phyloP scores from a whole-genome alignment of 2,113 vertebrate genomes.

The Cyprinodon tularosa region DNA sequence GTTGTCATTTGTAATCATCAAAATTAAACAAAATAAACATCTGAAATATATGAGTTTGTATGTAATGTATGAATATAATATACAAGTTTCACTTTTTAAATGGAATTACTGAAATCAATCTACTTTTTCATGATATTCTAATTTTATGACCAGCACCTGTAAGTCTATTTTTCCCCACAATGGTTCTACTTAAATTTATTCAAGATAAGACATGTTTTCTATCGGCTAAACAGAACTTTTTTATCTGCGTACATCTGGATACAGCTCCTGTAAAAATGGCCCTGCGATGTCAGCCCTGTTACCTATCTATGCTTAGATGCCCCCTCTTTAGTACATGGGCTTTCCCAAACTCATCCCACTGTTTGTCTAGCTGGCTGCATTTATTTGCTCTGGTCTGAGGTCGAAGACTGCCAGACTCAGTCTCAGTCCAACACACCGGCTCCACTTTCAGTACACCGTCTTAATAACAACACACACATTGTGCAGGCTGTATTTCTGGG shows the following conservation, averaged over 20 bases:
- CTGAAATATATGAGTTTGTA: no score
- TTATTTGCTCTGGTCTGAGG: slow-evolving; percentile 71
- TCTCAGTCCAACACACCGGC: slow-evolving; percentile 41
- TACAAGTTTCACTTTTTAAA: no score
- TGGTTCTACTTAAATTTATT: neutral
- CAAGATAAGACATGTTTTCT: slow-evolving; percentile 21
- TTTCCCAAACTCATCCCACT: slow-evolving; percentile 53
- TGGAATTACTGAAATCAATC: no score
- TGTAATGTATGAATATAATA: no score
- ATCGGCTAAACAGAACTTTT: slow-evolving; percentile 15
- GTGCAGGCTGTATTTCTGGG: slow-evolving; percentile 63
- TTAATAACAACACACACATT: slow-evolving; percentile 62
- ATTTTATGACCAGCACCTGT: no score
- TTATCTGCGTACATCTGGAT: slow-evolving; percentile 25
- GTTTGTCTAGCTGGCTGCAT: slow-evolving; percentile 72
- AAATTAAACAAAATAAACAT: no score
- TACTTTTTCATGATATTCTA: no score
- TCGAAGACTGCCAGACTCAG: slow-evolving; percentile 65
- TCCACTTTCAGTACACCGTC: slow-evolving; percentile 53
- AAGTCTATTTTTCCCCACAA: neutral
- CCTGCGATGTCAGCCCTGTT: slow-evolving; percentile 57
- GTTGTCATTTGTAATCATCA: no score
- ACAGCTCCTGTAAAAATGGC: slow-evolving; percentile 51
- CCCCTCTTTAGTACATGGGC: slow-evolving; percentile 47
- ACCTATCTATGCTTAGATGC: slow-evolving; percentile 54